These are phyloP conservation scores for Lissonota sp. DNA, from an alignment of 2,888 invertebrate species.

Conservation along the genomic window DNA sequence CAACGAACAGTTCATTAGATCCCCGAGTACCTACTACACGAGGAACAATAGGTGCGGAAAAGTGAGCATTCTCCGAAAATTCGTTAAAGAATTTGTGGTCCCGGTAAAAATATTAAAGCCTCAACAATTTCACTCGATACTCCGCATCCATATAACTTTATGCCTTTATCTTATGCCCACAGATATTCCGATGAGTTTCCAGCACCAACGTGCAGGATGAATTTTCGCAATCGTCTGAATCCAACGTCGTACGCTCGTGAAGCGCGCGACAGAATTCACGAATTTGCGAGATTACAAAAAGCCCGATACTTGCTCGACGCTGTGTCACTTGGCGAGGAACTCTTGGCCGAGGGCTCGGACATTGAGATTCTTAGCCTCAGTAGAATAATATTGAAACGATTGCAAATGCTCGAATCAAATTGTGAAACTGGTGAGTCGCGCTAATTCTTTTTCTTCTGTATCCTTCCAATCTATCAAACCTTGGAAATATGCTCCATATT, in stretches of 20 bases:
- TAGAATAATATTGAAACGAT: constrained; percentile 87
- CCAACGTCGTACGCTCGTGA: constrained; percentile 75
- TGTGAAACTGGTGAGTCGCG: constrained; percentile 41
- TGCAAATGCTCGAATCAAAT: constrained; percentile 83
- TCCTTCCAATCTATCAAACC: not conserved
- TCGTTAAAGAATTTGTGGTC: no score
- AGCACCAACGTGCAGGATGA: constrained; percentile 37
- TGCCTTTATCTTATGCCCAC: constrained; percentile 23
- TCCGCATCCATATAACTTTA: not conserved
- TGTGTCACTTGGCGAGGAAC: constrained; percentile 82
- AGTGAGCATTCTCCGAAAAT: constrained; percentile 57
- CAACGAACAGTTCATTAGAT: constrained; percentile 32
- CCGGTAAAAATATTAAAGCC: no score
- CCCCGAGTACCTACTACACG: constrained; percentile 49
- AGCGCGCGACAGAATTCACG: constrained; percentile 78
- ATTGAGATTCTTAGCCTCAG: constrained; percentile 90
- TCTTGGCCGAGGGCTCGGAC: constrained; percentile 88
- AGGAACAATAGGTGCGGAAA: constrained; percentile 65
- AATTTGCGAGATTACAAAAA: constrained; percentile 76
- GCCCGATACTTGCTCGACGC: constrained; percentile 79
- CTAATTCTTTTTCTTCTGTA: not conserved
- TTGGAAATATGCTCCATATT: not conserved
- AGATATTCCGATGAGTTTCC: constrained; percentile 66
- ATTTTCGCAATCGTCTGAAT: constrained; percentile 66
- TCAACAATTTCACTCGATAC: no score